Percentiles rank a stretch among this genome's conserved stretches.
Conservation (phyloP, 64 coral and sea anemone genomes). For the Montipora cactus region DNA sequence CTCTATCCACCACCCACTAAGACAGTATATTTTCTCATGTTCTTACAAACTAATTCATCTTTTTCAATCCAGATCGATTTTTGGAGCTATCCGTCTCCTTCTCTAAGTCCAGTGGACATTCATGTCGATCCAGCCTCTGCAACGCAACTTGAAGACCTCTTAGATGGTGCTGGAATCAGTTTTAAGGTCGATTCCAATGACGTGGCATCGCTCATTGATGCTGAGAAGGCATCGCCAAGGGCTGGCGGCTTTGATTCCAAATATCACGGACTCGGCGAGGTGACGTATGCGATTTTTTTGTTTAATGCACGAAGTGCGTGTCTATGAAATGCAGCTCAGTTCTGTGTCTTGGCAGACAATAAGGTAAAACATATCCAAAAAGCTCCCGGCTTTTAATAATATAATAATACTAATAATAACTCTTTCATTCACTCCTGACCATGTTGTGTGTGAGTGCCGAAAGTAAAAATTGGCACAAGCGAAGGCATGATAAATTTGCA, state of each 20-base stretch:
- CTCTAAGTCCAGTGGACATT: slow-evolving; percentile 66
- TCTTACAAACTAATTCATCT: background rate
- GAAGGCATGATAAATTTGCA: too few species aligned
- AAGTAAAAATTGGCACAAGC: too few species aligned
- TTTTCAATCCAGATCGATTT: slow-evolving; percentile 73
- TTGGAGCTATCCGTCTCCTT: slow-evolving; percentile 67
- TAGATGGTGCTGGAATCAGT: slow-evolving; percentile 37
- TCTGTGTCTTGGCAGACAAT: too few species aligned
- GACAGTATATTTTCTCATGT: background rate
- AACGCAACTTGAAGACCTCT: slow-evolving; percentile 43
- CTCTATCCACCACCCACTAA: too few species aligned
- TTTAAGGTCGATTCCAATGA: slow-evolving; percentile 33
- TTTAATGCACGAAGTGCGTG: background rate
- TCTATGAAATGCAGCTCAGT: too few species aligned
- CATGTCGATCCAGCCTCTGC: slow-evolving; percentile 33
- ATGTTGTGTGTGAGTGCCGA: too few species aligned
- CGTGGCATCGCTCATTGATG: slow-evolving; percentile 24
- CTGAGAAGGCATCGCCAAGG: slow-evolving; percentile 56
- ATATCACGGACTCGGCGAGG: slow-evolving; percentile 79
- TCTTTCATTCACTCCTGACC: too few species aligned
- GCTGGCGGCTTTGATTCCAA: slow-evolving; percentile 71
- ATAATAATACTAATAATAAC: too few species aligned
- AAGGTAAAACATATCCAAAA: too few species aligned
- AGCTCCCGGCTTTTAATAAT: too few species aligned
- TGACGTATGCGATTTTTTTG: background rate